Conservation (phyloP, 1,140 invertebrate genomes). For the Mamestra configurata region DNA sequence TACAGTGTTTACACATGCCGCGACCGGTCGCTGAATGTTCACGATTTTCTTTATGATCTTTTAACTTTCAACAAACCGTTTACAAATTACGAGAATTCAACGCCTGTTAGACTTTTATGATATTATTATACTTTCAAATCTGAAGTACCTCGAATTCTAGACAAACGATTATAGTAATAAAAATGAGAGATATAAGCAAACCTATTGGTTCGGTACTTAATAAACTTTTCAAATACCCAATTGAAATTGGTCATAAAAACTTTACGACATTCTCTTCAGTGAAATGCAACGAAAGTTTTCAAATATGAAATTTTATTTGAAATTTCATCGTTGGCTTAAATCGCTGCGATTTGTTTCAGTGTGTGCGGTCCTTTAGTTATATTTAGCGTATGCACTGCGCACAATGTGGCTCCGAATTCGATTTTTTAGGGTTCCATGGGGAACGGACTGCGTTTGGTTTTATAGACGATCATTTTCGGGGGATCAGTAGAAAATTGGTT, state of each 20-base stretch:
- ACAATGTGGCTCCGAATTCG: constrained; percentile 65
- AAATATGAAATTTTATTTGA: constrained; percentile 37
- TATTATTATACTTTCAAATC: not conserved
- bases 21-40: not conserved
- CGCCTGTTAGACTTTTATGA: not conserved
- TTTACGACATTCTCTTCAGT: constrained; percentile 31
- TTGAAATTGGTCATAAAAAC: constrained; percentile 32
- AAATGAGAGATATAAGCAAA: not conserved
- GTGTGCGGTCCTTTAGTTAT: constrained; percentile 33
- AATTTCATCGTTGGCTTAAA: constrained; percentile 23
- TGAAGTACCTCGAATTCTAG: not conserved
- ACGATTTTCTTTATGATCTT: not conserved
- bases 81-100: not conserved
- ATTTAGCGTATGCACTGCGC: constrained; percentile 56
- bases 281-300: constrained; percentile 35
- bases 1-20: constrained; percentile 52
- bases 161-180: constrained; percentile 18
- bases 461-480: constrained; percentile 74
- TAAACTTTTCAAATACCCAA: constrained; percentile 27
- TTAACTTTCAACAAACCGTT: not conserved
- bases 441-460: constrained; percentile 67
- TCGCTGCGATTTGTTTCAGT: constrained; percentile 13
- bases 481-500: constrained; percentile 80
- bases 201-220: constrained; percentile 19
- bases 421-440: constrained; percentile 61